These are phyloP conservation scores for Endotricha flammealis DNA, from an alignment of 2,888 invertebrate genomes.

Conservation along the genomic window DNA sequence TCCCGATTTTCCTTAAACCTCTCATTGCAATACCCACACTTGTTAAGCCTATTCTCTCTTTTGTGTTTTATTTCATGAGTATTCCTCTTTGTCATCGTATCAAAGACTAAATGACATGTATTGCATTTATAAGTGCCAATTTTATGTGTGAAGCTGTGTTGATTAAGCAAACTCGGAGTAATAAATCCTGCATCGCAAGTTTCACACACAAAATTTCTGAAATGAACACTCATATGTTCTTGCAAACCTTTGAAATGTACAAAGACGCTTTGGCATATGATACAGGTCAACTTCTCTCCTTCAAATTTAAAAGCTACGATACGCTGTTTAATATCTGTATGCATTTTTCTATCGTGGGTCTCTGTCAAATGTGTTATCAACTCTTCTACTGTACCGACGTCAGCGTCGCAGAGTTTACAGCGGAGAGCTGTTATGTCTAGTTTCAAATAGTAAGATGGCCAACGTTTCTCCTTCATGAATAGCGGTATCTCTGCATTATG, in stretches of 20 bases:
- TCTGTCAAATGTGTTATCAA: constrained; percentile 37
- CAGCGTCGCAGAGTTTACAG: constrained; percentile 10
- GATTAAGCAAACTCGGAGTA: no score
- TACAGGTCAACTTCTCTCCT: constrained; percentile 33
- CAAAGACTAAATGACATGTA: no score
- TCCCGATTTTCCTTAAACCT: constrained; percentile 20
- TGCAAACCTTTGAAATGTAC: no score
- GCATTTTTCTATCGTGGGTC: constrained; percentile 33
- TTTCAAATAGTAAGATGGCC: constrained; percentile 23
- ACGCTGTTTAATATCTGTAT: constrained; percentile 42
- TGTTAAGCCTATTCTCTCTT: background rate
- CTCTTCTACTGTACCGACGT: constrained; percentile 24
- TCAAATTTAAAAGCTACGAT: constrained; percentile 54
- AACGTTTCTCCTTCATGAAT: background rate
- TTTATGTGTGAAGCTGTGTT: no score
- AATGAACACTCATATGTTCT: no score
- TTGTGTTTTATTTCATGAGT: no score
- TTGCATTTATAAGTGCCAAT: no score
- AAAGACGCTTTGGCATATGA: no score
- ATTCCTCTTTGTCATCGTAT: no score
- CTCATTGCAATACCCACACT: constrained; percentile 16
- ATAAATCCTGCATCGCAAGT: no score
- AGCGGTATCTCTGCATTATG: background rate
- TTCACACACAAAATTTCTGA: no score
- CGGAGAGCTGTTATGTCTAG: constrained; percentile 25